Percentiles rank a stretch among this genome's conserved stretches.
Evolutionary conservation across 2,797 vertebrate genomes (phyloP).

Genomic region (Sebastes baramenuke): DNA sequence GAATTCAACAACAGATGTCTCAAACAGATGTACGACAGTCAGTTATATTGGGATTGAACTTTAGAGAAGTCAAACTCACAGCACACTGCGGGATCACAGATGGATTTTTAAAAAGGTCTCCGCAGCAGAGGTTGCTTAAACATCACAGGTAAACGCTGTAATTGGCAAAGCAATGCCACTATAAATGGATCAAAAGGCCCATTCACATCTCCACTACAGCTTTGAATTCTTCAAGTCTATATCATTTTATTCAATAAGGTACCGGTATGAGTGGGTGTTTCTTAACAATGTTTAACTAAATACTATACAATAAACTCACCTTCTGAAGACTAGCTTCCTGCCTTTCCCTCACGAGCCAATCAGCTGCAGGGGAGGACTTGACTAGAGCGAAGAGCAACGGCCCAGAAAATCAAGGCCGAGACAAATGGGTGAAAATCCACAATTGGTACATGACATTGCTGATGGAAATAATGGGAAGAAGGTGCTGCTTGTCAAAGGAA

Average conservation of each 20-base stretch:
- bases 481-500: constrained; percentile 27
- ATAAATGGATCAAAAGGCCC: not conserved
- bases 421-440: not conserved
- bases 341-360: not conserved
- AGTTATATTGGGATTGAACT: not conserved
- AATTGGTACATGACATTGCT: constrained; percentile 8
- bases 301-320: not conserved
- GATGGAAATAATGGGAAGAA: constrained; percentile 21
- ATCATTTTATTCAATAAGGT: not conserved
- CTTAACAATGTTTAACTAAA: not conserved
- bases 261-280: not conserved
- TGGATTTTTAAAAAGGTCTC: not conserved
- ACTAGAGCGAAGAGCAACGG: not conserved
- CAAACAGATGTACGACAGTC: not conserved
- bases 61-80: constrained; percentile 1
- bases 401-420: constrained; percentile 15
- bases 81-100: not conserved
- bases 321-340: not conserved
- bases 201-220: not conserved
- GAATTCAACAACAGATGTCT: not conserved
- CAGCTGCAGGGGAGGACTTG: not conserved
- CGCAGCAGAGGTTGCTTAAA: not conserved
- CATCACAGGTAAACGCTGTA: not conserved
- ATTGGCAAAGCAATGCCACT: not conserved
- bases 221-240: not conserved